Conservation (phyloP, 23 tunicate species). For the Aplidium turbinatum region DNA sequence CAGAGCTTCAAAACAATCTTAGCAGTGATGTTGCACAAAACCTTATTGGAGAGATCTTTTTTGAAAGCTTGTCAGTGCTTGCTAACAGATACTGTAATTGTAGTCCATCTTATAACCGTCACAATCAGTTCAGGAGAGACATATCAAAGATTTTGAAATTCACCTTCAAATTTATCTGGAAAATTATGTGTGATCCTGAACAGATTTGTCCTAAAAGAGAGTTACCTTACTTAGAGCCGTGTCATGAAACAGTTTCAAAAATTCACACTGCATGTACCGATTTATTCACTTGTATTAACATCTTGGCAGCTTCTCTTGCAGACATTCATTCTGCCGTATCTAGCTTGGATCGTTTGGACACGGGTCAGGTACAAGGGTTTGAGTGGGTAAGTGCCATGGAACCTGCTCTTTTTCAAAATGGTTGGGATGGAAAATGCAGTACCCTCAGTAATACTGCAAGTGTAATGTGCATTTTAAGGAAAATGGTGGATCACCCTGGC, state of each 20-base stretch:
- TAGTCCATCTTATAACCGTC: constrained; percentile 50
- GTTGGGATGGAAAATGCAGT: constrained; percentile 26
- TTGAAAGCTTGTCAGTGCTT: constrained; percentile 42
- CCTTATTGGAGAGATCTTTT: constrained; percentile 42
- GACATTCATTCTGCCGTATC: neutral
- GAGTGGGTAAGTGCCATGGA: constrained; percentile 30
- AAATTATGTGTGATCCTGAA: constrained; percentile 6
- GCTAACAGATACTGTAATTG: constrained; percentile 54
- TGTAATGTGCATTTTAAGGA: constrained; percentile 11
- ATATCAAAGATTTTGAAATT: constrained; percentile 31
- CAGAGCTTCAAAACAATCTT: neutral
- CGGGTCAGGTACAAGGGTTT: neutral
- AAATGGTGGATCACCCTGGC: neutral
- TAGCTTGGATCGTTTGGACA: neutral
- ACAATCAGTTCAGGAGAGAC: constrained; percentile 48
- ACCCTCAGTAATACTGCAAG: neutral
- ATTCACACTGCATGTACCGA: constrained; percentile 39
- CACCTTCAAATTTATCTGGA: constrained; percentile 31
- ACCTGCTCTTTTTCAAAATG: constrained; percentile 28
- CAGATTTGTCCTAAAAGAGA: constrained; percentile 15
- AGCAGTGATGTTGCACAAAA: neutral
- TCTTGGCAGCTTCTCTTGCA: constrained; percentile 25
- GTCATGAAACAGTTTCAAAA: constrained; percentile 16
- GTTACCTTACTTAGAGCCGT: neutral
- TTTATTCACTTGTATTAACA: constrained; percentile 32